Evolutionary conservation across 2,797 vertebrate genomes (phyloP).

Genomic region (Coregonus suidteri): DNA sequence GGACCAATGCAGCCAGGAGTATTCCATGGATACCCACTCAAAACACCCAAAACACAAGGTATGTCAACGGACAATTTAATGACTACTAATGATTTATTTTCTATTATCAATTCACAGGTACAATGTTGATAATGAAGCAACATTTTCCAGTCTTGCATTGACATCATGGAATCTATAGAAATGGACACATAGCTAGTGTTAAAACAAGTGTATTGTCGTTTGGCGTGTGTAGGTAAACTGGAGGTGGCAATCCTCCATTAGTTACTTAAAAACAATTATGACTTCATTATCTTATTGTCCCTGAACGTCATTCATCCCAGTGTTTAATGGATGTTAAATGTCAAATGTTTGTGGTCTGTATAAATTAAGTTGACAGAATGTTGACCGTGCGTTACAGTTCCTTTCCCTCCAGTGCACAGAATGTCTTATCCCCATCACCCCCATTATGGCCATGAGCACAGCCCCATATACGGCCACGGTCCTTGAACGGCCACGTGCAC

Average conservation of each 20-base stretch:
- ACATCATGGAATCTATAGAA: no score
- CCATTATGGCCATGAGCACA: constrained; percentile 22
- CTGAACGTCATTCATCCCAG: background rate
- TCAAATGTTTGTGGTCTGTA: background rate
- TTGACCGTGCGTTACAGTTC: constrained; percentile 34
- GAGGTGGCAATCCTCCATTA: no score
- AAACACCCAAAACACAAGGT: constrained; percentile 92
- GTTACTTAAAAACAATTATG: no score
- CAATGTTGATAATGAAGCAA: background rate
- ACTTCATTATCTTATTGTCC: no score
- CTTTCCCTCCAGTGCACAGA: constrained; percentile 38
- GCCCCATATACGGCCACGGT: background rate
- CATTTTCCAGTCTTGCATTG: background rate
- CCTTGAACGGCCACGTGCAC: constrained; percentile 5
- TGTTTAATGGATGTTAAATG: no score
- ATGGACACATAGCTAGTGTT: background rate
- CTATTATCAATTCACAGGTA: no score
- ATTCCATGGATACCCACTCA: constrained; percentile 95
- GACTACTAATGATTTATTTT: background rate
- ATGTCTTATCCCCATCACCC: constrained; percentile 30
- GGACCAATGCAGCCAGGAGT: constrained; percentile 87
- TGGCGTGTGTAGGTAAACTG: no score
- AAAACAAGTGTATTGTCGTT: background rate
- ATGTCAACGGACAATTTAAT: constrained; percentile 30
- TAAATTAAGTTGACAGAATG: background rate